Evolutionary conservation across 2,113 vertebrate genomes (phyloP).

Genomic region (Octodon degus): DNA sequence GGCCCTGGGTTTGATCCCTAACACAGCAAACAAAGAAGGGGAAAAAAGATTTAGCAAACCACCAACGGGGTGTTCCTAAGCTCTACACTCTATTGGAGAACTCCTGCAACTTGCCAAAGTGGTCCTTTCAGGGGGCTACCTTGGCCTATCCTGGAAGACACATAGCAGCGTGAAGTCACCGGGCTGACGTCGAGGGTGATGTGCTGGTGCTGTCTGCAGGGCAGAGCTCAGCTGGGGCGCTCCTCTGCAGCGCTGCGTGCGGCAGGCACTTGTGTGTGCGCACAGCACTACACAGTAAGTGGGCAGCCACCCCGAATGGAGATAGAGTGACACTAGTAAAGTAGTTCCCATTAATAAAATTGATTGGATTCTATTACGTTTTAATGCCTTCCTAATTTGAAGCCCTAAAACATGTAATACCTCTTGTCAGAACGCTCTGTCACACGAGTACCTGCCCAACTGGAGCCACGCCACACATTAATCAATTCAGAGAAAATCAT

Average conservation of each 20-base stretch:
- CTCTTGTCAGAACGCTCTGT: slow-evolving; percentile 70
- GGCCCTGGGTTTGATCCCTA: background rate
- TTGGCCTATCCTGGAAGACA: slow-evolving; percentile 29
- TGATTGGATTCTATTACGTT: slow-evolving; percentile 66
- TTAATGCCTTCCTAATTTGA: slow-evolving; percentile 78
- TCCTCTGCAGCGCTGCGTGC: slow-evolving; percentile 40
- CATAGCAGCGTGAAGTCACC: slow-evolving; percentile 52
- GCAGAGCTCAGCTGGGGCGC: slow-evolving; percentile 27
- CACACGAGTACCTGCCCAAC: slow-evolving; percentile 28
- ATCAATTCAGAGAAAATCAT: background rate
- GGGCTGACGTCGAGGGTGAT: slow-evolving; percentile 41
- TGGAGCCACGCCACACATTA: background rate
- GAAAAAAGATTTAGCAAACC: background rate
- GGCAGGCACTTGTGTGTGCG: slow-evolving; percentile 58
- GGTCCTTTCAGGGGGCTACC: background rate
- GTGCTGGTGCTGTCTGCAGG: slow-evolving; percentile 41
- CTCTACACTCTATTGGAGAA: background rate
- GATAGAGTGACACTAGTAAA: slow-evolving; percentile 63
- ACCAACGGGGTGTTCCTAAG: background rate
- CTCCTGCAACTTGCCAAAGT: slow-evolving; percentile 6
- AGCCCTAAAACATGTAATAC: slow-evolving; percentile 71
- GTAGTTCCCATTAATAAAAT: slow-evolving; percentile 66
- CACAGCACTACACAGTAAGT: slow-evolving; percentile 53
- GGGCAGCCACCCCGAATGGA: slow-evolving; percentile 68
- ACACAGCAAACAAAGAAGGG: background rate